phyloP scores from a whole-genome alignment of 1,140 invertebrate genomes.

The Lepidotrigona ventralis region DNA sequence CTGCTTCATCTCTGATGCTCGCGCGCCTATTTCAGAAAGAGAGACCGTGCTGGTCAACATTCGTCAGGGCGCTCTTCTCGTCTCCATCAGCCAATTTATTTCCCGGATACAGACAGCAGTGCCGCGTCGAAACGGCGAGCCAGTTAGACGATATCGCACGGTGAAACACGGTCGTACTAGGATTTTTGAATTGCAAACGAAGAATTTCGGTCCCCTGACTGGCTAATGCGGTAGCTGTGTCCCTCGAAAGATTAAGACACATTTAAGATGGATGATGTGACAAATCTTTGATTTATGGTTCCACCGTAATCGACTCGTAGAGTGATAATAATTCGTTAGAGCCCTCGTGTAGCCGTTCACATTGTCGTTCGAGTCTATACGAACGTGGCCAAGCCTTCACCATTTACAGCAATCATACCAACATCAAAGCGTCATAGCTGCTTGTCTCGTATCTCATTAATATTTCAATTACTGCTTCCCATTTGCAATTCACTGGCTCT shows the following conservation, averaged over 20 bases:
- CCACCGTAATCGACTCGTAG: slow-evolving; percentile 31
- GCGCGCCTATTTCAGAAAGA: slow-evolving; percentile 34
- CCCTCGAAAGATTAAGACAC: slow-evolving; percentile 40
- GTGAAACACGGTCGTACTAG: background rate
- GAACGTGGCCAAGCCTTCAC: slow-evolving; percentile 53
- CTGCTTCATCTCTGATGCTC: slow-evolving; percentile 41
- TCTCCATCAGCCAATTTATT: slow-evolving; percentile 16
- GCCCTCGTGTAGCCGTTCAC: slow-evolving; percentile 19
- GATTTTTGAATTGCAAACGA: slow-evolving; percentile 11
- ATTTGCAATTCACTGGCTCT: slow-evolving; percentile 46
- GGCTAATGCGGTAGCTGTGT: slow-evolving; percentile 50
- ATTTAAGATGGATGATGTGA: slow-evolving; percentile 58
- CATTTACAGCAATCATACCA: slow-evolving; percentile 31
- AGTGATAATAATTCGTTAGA: slow-evolving; percentile 56
- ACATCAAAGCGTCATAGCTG: slow-evolving; percentile 14
- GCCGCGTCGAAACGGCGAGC: background rate
- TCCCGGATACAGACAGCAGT: slow-evolving; percentile 11
- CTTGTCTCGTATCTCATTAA: slow-evolving; percentile 54
- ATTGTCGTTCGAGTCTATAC: slow-evolving; percentile 46
- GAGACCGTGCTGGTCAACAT: slow-evolving; percentile 27
- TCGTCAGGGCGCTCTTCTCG: slow-evolving; percentile 24
- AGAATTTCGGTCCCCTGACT: background rate
- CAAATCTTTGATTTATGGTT: slow-evolving; percentile 61
- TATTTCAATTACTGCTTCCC: slow-evolving; percentile 60
- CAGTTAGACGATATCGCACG: background rate